Evolutionary conservation across 2,888 invertebrate genomes (phyloP).

Genomic region (Drosophila buzzatii): DNA sequence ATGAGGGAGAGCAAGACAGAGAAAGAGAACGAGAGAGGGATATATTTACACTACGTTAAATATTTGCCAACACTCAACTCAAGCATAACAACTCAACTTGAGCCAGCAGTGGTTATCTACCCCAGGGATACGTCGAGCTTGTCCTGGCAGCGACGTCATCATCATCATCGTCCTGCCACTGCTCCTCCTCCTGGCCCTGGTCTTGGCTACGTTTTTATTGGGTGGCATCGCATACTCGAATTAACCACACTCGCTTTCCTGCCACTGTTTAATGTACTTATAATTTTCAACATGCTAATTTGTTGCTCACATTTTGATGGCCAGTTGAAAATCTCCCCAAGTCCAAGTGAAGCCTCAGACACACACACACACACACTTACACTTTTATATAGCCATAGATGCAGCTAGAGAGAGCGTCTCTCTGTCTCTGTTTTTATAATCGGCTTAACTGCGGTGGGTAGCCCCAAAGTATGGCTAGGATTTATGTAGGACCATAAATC

Average conservation of each 20-base stretch:
- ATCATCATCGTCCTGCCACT: constrained; percentile 2
- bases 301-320: constrained; percentile 55
- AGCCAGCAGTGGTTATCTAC: constrained; percentile 63
- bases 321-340: constrained; percentile 19
- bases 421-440: constrained; percentile 66
- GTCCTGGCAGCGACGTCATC: constrained; percentile 25
- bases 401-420: constrained; percentile 25
- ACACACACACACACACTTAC: constrained; percentile 21
- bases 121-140: not conserved
- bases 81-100: constrained; percentile 82
- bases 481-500: constrained; percentile 77
- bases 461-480: constrained; percentile 68
- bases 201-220: constrained; percentile 47
- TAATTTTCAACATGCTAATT: constrained; percentile 65
- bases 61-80: constrained; percentile 81
- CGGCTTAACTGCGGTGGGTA: constrained; percentile 83
- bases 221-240: constrained; percentile 42
- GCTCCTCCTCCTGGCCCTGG: constrained; percentile 5
- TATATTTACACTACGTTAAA: constrained; percentile 73
- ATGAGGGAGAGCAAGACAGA: constrained; percentile 19
- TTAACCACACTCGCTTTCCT: constrained; percentile 46
- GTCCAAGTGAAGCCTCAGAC: not conserved
- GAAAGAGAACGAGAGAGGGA: constrained; percentile 30
- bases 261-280: constrained; percentile 55
- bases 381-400: constrained; percentile 8